A percentile compares a stretch with the other conserved stretches of the same genome.
phyloP scores from a whole-genome alignment of 2,113 vertebrate genomes.

The Bufo bufo region DNA sequence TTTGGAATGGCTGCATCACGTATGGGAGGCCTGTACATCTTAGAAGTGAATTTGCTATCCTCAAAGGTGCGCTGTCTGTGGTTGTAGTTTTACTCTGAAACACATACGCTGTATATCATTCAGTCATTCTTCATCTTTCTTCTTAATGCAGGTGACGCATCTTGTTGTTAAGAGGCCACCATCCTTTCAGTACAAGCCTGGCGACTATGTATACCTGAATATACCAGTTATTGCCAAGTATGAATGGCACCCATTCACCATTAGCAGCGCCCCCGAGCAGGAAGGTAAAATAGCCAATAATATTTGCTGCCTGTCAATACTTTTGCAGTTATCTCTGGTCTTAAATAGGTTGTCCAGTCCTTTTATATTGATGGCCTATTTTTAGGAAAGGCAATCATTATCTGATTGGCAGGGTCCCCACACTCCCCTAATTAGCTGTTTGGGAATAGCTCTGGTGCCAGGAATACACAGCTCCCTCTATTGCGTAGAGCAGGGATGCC shows the following conservation, averaged over 20 bases:
- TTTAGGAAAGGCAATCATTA: no score
- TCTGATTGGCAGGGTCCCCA: no score
- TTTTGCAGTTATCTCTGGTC: no score
- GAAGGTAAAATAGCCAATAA: constrained; percentile 68
- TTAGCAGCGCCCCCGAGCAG: constrained; percentile 92
- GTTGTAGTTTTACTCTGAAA: not conserved
- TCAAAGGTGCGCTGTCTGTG: constrained; percentile 76
- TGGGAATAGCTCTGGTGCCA: no score
- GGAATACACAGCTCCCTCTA: no score
- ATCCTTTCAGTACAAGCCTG: constrained; percentile 85
- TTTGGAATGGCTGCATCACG: constrained; percentile 72
- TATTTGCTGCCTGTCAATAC: not conserved
- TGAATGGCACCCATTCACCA: constrained; percentile 93
- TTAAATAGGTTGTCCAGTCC: no score
- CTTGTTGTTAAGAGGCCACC: constrained; percentile 82
- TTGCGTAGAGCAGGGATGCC: no score
- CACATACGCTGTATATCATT: not conserved
- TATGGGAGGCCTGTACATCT: constrained; percentile 74
- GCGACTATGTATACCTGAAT: constrained; percentile 91
- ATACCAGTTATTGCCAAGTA: constrained; percentile 83
- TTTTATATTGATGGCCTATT: no score
- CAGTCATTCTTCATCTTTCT: not conserved
- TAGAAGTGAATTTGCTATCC: constrained; percentile 86
- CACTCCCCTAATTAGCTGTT: no score
- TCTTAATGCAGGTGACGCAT: constrained; percentile 82